Base-by-base conservation (phyloP, 2,888 invertebrate genomes). In the Saturnia japonica region DNA sequence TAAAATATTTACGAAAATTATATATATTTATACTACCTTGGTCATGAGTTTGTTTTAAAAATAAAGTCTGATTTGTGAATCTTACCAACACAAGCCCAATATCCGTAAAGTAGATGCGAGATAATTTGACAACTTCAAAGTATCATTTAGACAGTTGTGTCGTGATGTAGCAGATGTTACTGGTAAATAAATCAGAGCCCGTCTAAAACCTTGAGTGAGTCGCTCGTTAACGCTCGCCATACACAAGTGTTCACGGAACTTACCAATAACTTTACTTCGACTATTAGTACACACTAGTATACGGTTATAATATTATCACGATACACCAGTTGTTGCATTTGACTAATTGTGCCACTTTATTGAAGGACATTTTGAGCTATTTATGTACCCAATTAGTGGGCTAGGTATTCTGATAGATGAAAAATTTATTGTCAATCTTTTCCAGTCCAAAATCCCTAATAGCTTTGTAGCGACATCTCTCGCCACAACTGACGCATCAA, bases 111-210 rank as follows among this genome's bases (percentile, higher is more conserved):
- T 81, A 82, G 85, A 84, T 85, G 83, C 80, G 84, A 86, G 91
- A 85, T 91, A 91, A 91, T 91, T 90, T 88, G 89, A 88, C 88
- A 89, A 91, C 86, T 91, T 92, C 87, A 90, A 91, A 91, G 85
- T 91, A 87, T 90, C 88, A 87, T 91, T 91, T 88, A 86, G 84
- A 82, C 78, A 82, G 83, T 82, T 77, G 84, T 87, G 85, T 89
- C 85, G 84, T 43, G 14, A 54, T 78, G 84, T 79, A 88, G 84
- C 92, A 91, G 89, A 90, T 91, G 91, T 84, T 83, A 79, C 84
- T 88, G 89, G 85, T 87, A 88, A 89, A 90, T 89, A 90, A 88
- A 89, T 89, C 88, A 85, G 82, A 79, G 77, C 80, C 76, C 80
- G 84, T 80, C 85, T 86, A 84, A 86, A 87, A 82, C 81, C 82